Evolutionary conservation across 2,113 vertebrate species (phyloP), one percentile per base, ranked within the genome.

Genomic region (Bufo bufo): DNA sequence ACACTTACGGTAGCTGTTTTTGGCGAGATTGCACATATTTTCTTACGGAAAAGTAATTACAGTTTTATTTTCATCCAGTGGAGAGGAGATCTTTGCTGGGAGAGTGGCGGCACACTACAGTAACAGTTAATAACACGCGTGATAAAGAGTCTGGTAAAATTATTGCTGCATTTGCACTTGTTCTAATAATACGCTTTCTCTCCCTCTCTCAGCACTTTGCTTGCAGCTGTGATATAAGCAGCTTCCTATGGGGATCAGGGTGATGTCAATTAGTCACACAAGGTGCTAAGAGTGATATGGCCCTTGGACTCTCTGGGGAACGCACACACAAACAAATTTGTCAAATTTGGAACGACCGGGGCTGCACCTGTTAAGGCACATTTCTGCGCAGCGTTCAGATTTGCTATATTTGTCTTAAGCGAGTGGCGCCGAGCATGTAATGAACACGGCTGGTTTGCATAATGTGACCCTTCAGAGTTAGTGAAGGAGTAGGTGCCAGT

Each of bases 131-230:
- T 71, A 71, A 80, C 47, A 80, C 56, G 50, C 80, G 49, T 50
- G 58, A 84, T 77, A 63, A 23, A 84, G 71, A 75, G 47, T 74
- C 47, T 66, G 75, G 61, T 50, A 71, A 83, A 82, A 89, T 69
- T 65, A 77, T 89, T 84, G 59, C 72, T 58, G 81, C 87, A 84
- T 84, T 84, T 89, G 82, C 72, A 89, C 87, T 89, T 89, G 87
- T 75, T 89, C 87, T 89, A 89, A 84, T 89, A 89, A 89, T 89
- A 84, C 12, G 72, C 74, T 52, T 84, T 84, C 78, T 88, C 75
- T 78, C 84, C 83, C 82, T 78, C 72, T 84, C 87, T 89, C 87
- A 89, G 54, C 52, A 69, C 75, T 87, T 82, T 65, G n/a, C 75
- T 59, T 47, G 54, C 69, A 54, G 49, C 75, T 86, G 66, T 61